Conservation (phyloP, 37 sponge, comb jelly and placozoan genomes). For the Petrosia ficiformis region DNA sequence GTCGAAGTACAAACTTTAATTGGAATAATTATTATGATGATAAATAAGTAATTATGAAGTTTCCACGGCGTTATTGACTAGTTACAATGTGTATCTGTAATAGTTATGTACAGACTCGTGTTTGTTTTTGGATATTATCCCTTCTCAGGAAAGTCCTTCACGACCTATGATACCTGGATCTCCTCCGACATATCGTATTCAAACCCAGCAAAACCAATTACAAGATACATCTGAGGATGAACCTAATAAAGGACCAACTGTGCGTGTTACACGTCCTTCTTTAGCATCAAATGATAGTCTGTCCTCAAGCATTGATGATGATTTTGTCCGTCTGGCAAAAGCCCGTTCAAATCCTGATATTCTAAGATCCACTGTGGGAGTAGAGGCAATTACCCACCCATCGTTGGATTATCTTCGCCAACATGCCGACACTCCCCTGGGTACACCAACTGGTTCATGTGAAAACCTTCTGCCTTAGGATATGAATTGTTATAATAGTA, state of each 20-base stretch:
- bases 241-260: background rate
- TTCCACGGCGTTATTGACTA: too few relatives aligned
- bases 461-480: constrained; percentile 20
- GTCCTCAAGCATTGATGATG: constrained; percentile 44
- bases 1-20: too few relatives aligned
- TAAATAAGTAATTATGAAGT: too few relatives aligned
- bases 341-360: constrained; percentile 87
- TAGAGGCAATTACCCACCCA: constrained; percentile 16
- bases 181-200: background rate
- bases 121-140: too few relatives aligned
- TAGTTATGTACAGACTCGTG: too few relatives aligned
- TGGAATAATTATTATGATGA: too few relatives aligned
- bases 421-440: constrained; percentile 32
- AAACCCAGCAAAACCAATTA: background rate
- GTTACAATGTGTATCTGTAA: too few relatives aligned
- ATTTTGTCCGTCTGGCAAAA: constrained; percentile 71
- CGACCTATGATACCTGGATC: background rate
- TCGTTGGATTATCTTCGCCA: constrained; percentile 20
- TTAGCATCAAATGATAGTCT: constrained; percentile 17
- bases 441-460: constrained; percentile 25
- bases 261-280: constrained; percentile 42
- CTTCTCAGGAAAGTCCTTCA: background rate
- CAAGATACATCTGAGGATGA: background rate
- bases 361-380: constrained; percentile 63
- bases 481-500: too few relatives aligned